Percentiles rank a stretch among this genome's conserved stretches.
phyloP scores from a whole-genome alignment of 2,797 vertebrate genomes.

The Lagorchestes hirsutus region DNA sequence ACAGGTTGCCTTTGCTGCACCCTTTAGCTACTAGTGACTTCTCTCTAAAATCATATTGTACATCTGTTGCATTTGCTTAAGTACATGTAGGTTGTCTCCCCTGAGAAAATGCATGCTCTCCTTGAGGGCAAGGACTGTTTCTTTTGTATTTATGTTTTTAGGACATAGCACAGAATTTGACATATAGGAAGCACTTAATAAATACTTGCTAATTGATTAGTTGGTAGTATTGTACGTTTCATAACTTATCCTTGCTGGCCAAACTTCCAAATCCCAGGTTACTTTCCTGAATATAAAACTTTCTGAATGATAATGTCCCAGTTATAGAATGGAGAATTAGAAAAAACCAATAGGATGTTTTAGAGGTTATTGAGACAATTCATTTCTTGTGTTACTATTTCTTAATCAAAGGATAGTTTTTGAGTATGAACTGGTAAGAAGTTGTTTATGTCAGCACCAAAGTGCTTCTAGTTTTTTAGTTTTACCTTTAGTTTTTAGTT shows the following conservation, averaged over 20 bases:
- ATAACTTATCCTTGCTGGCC: background rate
- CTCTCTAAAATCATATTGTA: background rate
- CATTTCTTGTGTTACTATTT: constrained; percentile 32
- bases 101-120: background rate
- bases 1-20: background rate
- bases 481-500: constrained; percentile 2
- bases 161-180: background rate
- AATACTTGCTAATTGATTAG: background rate
- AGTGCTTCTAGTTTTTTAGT: background rate
- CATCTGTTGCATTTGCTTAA: background rate
- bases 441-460: background rate
- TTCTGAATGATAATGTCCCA: constrained; percentile 51
- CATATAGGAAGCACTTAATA: background rate
- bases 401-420: constrained; percentile 48
- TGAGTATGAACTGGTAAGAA: background rate
- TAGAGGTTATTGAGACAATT: constrained; percentile 33
- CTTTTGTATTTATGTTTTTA: background rate
- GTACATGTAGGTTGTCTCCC: background rate
- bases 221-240: background rate
- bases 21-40: background rate
- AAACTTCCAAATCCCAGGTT: background rate
- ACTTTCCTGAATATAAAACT: constrained; percentile 35
- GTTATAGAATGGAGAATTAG: constrained; percentile 6
- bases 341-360: constrained; percentile 56
- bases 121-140: background rate